Evolutionary conservation across 92 coral and sea anemone species (phyloP).

Genomic region (Zoanthus gigantus): DNA sequence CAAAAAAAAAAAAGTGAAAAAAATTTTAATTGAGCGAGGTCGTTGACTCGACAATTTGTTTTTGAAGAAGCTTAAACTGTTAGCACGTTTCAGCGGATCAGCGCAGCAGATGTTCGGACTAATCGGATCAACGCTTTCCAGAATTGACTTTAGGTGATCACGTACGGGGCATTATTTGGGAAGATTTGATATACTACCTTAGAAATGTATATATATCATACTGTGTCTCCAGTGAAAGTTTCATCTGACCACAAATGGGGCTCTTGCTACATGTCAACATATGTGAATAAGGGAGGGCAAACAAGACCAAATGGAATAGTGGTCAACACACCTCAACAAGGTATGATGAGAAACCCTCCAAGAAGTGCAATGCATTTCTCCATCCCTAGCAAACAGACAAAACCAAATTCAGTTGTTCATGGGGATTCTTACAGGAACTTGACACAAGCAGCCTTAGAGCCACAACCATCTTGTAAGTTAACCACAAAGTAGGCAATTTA

Average conservation of each 20-base stretch:
- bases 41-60: too few species aligned
- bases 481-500: not conserved
- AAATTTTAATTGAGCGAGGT: too few species aligned
- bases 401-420: not conserved
- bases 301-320: not conserved
- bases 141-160: too few species aligned
- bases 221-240: not conserved
- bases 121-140: too few species aligned
- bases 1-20: too few species aligned
- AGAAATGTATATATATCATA: too few species aligned
- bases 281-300: constrained; percentile 16
- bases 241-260: not conserved
- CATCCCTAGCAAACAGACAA: constrained; percentile 11
- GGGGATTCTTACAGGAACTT: constrained; percentile 8
- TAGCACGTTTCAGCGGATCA: too few species aligned
- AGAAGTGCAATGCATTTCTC: constrained; percentile 20
- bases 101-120: too few species aligned
- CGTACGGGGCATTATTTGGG: too few species aligned
- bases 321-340: not conserved
- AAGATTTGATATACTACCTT: too few species aligned
- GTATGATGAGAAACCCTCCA: not conserved
- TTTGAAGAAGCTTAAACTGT: too few species aligned
- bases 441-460: not conserved
- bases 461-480: constrained; percentile 26
- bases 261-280: constrained; percentile 9